These are phyloP conservation scores for Drosophila melanocephala DNA, from an alignment of 2,888 invertebrate species.

Conservation along the genomic window DNA sequence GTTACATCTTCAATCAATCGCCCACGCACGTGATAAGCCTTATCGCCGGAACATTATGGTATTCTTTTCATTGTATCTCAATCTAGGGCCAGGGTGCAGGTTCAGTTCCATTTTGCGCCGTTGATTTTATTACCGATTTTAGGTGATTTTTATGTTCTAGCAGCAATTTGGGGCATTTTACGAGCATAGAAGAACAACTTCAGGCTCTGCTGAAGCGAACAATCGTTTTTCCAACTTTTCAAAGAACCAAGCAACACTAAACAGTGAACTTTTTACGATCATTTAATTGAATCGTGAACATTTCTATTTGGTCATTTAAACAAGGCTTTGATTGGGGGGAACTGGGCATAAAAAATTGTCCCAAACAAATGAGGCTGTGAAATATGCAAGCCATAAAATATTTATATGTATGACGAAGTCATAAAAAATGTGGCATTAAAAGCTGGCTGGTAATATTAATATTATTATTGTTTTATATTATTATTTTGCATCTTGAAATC, in stretches of 20 bases:
- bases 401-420: conserved; percentile 39
- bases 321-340: conserved; percentile 42
- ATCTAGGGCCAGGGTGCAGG: conserved; percentile 10
- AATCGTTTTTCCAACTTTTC: conserved; percentile 46
- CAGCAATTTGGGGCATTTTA: conserved; percentile 72
- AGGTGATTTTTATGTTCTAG: conserved; percentile 81
- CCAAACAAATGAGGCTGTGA: conserved; percentile 64
- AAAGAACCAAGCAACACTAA: conserved; percentile 16
- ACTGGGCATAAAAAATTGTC: conserved; percentile 42
- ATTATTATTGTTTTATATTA: conserved; percentile 18
- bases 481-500: conserved; percentile 13
- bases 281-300: conserved; percentile 78
- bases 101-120: conserved; percentile 49
- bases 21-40: conserved; percentile 50
- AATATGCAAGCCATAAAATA: conserved; percentile 59
- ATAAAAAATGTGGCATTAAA: conserved; percentile 42
- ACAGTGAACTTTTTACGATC: conserved; percentile 67
- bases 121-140: conserved; percentile 71
- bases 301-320: conserved; percentile 57
- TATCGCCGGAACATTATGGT: conserved; percentile 23
- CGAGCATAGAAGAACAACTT: conserved; percentile 51
- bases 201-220: conserved; percentile 17
- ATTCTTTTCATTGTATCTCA: conserved; percentile 20
- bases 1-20: conserved; percentile 34
- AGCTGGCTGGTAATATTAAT: conserved; percentile 18